Base-by-base conservation (phyloP, 2,888 invertebrate genomes). In the Andrena dorsata region DNA sequence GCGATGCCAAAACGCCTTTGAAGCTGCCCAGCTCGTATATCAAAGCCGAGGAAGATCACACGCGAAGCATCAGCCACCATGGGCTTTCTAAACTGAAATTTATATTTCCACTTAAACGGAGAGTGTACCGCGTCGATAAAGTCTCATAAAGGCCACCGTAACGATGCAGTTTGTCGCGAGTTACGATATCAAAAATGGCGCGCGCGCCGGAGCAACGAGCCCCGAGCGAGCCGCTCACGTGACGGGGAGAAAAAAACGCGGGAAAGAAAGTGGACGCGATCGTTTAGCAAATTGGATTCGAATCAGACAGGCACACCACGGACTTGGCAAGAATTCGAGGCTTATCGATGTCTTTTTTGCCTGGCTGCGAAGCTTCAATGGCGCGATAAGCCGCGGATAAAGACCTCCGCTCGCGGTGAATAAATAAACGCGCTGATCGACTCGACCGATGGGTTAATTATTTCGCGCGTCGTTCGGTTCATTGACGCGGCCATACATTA, bases 311-410 rank as follows among this genome's bases (percentile, higher is more conserved):
- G 69, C 82, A 61, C 64, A 69, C 78, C 82, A 72, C 75, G 63
- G 74, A 76, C 75, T 86, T 89, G 87, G 88, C 90, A 87, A 65
- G 61, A 72, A 81, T 61, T 74, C 60, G 41, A 16, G 20, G 23
- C 16, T 78, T 69, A 60, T 78, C 75, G 64, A 32, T 20, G 8
- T 49, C 49, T 41, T 56, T 63, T 81, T 71, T 60, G 10, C 23
- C 35, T 41, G 16, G 49, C n/a, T 8, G 1, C 13, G 20, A 23
- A 8, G 32, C 53, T 41, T 41, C 41, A 16, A 16, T 41, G 70
- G 20, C 13, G 49, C 10, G 26, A 35, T 30, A 28, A 58, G 58
- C 23, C 32, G 16, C 23, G 56, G 32, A n/a, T 26, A 76, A 72
- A 32, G 26, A 23, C 7, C n/a, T 30, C 2, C 16, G 26, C n/a